Conservation (phyloP, 1,140 invertebrate genomes). For the Danaus melanippus region DNA sequence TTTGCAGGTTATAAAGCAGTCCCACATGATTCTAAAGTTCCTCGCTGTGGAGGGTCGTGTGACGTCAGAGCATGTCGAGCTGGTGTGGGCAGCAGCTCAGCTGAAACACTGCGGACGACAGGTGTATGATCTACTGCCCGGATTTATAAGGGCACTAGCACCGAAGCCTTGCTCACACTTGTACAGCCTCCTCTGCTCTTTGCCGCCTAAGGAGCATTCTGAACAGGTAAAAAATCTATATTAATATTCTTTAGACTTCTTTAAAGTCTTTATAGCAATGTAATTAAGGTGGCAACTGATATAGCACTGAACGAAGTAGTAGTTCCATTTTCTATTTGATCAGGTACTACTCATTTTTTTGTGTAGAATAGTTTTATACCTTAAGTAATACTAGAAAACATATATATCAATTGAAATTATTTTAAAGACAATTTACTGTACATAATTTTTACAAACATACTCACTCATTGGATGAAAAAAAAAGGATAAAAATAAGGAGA, state of each 20-base stretch:
- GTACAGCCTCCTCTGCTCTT: slow-evolving; percentile 85
- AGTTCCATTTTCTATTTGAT: too few species aligned
- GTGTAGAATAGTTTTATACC: too few species aligned
- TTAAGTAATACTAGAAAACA: too few species aligned
- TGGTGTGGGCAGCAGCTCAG: slow-evolving; percentile 92
- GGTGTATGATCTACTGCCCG: slow-evolving; percentile 91
- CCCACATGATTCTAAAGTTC: slow-evolving; percentile 93
- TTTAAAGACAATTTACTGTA: too few species aligned
- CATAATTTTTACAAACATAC: too few species aligned
- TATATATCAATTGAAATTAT: too few species aligned
- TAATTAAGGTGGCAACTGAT: too few species aligned
- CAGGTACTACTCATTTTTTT: too few species aligned
- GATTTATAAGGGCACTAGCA: slow-evolving; percentile 91
- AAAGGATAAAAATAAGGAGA: too few species aligned
- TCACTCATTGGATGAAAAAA: too few species aligned
- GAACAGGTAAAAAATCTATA: slow-evolving; percentile 77
- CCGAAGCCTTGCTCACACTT: slow-evolving; percentile 90
- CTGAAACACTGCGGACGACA: slow-evolving; percentile 95
- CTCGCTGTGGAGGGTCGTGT: slow-evolving; percentile 92
- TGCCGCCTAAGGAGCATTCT: slow-evolving; percentile 92
- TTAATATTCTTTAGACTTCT: background rate
- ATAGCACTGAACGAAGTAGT: too few species aligned
- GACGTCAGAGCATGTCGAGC: slow-evolving; percentile 91
- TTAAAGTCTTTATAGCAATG: too few species aligned
- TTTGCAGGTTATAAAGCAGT: slow-evolving; percentile 89